phyloP scores from a whole-genome alignment of 2,113 vertebrate genomes.

The cat (Felis catus) region DNA sequence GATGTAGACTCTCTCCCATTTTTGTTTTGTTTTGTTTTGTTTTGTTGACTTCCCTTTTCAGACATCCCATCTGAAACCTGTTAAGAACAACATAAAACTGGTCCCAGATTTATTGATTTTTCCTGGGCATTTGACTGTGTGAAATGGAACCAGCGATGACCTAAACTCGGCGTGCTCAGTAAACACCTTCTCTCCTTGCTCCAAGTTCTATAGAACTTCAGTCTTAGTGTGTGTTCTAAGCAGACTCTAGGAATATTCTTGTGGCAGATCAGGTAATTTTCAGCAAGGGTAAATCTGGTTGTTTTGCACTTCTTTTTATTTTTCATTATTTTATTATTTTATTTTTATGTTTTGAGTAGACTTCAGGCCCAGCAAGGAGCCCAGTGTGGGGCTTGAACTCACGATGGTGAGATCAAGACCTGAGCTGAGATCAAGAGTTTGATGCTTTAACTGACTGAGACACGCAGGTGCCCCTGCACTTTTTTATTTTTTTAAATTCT shows the following conservation, averaged over 20 bases:
- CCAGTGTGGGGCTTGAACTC: too few relatives aligned
- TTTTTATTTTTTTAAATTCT: conserved; percentile 16
- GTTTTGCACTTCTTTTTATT: conserved; percentile 32
- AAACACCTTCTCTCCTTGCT: not conserved
- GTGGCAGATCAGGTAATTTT: not conserved
- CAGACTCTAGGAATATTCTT: not conserved
- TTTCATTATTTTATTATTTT: not conserved
- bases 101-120: conserved; percentile 68
- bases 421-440: too few relatives aligned
- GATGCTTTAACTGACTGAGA: too few relatives aligned
- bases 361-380: too few relatives aligned
- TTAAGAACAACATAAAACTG: conserved; percentile 47
- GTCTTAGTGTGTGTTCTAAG: not conserved
- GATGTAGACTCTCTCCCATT: not conserved
- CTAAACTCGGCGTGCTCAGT: not conserved
- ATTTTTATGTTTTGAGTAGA: too few relatives aligned
- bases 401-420: too few relatives aligned
- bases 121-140: conserved; percentile 49
- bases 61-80: conserved; percentile 63
- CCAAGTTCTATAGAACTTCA: not conserved
- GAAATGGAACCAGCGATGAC: conserved; percentile 45
- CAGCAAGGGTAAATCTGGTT: not conserved
- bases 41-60: conserved; percentile 46
- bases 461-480: not conserved
- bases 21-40: not conserved